These are phyloP conservation scores for Dioctria linearis DNA, from an alignment of 2,888 invertebrate species.

Conservation along the genomic window DNA sequence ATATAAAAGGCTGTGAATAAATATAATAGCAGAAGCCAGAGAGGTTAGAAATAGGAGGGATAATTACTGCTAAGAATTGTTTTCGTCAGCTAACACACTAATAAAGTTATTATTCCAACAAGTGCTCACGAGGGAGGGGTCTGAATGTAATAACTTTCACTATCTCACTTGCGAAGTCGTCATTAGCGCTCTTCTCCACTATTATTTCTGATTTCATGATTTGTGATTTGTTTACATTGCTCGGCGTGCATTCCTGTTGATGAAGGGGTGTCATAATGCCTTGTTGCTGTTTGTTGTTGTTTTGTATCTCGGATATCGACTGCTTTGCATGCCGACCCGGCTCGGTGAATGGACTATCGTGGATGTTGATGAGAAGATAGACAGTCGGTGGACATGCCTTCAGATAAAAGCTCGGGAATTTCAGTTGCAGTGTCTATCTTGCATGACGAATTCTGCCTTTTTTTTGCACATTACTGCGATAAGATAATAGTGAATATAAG, in stretches of 20 bases:
- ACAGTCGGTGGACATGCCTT: constrained; percentile 5
- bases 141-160: constrained; percentile 14
- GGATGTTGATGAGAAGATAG: not conserved
- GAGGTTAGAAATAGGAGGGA: constrained; percentile 21
- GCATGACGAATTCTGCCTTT: not conserved
- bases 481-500: constrained; percentile 3
- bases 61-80: constrained; percentile 20
- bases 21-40: not conserved
- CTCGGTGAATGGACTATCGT: not conserved
- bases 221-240: constrained; percentile 33
- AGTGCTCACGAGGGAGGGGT: constrained; percentile 18
- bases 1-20: too few species aligned
- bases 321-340: not conserved
- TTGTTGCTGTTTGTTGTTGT: too few species aligned
- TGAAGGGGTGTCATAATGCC: not conserved
- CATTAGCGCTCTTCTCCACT: constrained; percentile 29
- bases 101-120: constrained; percentile 39
- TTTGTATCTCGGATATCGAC: not conserved
- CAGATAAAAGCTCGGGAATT: not conserved
- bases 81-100: constrained; percentile 8
- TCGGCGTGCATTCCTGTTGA: constrained; percentile 2
- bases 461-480: constrained; percentile 33
- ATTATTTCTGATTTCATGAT: constrained; percentile 47
- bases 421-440: not conserved
- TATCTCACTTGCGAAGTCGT: not conserved